phyloP scores from a whole-genome alignment of 2,888 invertebrate genomes.

The Cerastoderma edule region DNA sequence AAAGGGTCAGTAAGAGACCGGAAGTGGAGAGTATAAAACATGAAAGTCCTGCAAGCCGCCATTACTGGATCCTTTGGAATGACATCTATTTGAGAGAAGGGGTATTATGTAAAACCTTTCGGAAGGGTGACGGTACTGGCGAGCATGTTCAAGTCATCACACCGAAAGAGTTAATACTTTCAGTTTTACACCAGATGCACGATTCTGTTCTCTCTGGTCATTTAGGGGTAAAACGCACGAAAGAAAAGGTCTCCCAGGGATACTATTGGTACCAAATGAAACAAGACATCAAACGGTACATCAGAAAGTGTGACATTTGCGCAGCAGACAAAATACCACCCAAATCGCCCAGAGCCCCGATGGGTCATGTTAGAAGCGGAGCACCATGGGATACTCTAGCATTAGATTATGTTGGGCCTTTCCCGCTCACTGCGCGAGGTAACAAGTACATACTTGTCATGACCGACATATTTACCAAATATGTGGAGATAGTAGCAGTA shows the following conservation, averaged over 20 bases:
- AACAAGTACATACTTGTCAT: conserved; percentile 38
- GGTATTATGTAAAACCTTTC: too few species aligned
- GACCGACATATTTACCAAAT: conserved; percentile 49
- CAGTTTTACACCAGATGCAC: too few species aligned
- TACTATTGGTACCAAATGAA: conserved; percentile 12
- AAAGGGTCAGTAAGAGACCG: too few species aligned
- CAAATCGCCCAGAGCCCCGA: conserved; percentile 10
- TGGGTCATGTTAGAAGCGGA: conserved; percentile 91
- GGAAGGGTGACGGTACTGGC: too few species aligned
- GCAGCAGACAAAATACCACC: conserved; percentile 1
- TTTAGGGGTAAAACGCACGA: conserved; percentile 1
- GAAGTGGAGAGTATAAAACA: too few species aligned
- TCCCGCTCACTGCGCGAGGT: conserved; percentile 33
- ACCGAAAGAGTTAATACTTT: too few species aligned
- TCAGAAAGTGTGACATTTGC: conserved; percentile 1
- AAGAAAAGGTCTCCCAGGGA: not conserved
- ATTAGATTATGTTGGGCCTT: conserved; percentile 38
- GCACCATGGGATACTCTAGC: conserved; percentile 37
- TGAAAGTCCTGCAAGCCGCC: too few species aligned
- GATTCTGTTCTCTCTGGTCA: conserved; percentile 1
- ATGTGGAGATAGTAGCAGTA: conserved; percentile 32
- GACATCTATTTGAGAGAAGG: too few species aligned
- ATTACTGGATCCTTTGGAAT: too few species aligned
- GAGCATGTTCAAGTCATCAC: too few species aligned
- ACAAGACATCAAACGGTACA: not conserved